phyloP scores from a whole-genome alignment of 2,797 vertebrate species.

The Todus mexicanus region DNA sequence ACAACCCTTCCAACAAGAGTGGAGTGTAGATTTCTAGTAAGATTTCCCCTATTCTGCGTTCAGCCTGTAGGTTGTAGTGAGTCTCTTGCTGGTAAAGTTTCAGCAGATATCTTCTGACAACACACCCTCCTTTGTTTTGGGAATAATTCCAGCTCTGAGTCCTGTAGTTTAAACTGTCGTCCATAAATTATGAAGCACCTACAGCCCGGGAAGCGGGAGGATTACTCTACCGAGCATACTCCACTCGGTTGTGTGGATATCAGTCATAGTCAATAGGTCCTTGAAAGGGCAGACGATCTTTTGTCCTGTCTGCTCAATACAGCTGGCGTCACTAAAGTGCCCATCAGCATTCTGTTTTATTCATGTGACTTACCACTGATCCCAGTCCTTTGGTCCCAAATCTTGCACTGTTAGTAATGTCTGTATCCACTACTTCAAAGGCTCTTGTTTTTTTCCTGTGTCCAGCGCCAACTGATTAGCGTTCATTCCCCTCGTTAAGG shows the following conservation, averaged over 20 bases:
- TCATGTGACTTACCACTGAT: neutral
- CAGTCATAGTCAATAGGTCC: neutral
- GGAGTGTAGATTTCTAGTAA: neutral
- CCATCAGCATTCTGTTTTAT: slow-evolving; percentile 38
- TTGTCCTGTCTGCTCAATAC: slow-evolving; percentile 17
- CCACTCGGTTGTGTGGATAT: neutral
- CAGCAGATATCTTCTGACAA: neutral
- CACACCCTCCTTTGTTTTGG: neutral
- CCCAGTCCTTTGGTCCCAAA: slow-evolving; percentile 27
- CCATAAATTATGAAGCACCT: neutral
- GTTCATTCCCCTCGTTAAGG: neutral
- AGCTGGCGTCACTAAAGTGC: neutral
- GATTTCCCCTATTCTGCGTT: neutral
- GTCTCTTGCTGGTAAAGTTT: neutral
- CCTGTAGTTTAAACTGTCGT: neutral
- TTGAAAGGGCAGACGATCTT: slow-evolving; percentile 27
- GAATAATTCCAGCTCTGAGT: neutral
- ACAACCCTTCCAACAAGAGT: neutral
- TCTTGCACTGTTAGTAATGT: slow-evolving; percentile 35
- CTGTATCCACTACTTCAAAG: slow-evolving; percentile 18
- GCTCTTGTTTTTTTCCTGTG: neutral
- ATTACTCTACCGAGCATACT: neutral
- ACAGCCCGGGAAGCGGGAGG: accelerated
- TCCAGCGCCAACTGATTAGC: neutral
- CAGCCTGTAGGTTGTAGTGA: neutral